A percentile compares a stretch with the other conserved stretches of the same genome.
Evolutionary conservation across 2,113 vertebrate species (phyloP).

Genomic region (Hystrix brachyura): DNA sequence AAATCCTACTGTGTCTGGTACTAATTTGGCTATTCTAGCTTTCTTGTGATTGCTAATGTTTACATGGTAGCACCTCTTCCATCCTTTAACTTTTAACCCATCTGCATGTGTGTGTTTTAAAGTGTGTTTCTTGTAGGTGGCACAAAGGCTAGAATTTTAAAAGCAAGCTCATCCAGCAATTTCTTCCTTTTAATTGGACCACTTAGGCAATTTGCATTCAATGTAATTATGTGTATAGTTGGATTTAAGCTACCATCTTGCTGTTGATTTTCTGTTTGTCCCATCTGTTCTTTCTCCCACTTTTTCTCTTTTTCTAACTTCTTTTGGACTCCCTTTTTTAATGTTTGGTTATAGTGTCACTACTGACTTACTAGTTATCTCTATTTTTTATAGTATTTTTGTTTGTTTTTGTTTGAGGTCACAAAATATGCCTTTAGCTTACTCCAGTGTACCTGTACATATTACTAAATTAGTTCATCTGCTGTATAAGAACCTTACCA

Average conservation of each 20-base stretch:
- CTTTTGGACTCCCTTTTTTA: background rate
- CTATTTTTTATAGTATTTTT: background rate
- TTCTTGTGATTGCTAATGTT: background rate
- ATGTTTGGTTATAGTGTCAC: background rate
- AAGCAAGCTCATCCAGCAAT: background rate
- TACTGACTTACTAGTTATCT: conserved; percentile 1
- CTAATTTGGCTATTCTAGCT: background rate
- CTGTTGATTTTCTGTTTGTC: conserved; percentile 53
- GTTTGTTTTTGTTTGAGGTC: background rate
- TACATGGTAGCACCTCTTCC: background rate
- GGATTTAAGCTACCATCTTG: conserved; percentile 31
- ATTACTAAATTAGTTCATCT: background rate
- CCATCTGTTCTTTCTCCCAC: conserved; percentile 44
- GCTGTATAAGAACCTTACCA: background rate
- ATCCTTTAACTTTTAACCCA: background rate
- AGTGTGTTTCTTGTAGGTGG: background rate
- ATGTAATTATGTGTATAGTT: background rate
- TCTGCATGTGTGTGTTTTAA: background rate
- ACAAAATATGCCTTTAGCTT: background rate
- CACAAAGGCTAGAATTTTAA: background rate
- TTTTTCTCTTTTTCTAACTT: conserved; percentile 56
- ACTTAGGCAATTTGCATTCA: conserved; percentile 8
- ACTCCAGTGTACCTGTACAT: background rate
- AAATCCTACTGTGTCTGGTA: background rate
- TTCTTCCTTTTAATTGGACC: conserved; percentile 37